Conservation (phyloP, 2,797 vertebrate genomes). For the Apogon talboti region DNA sequence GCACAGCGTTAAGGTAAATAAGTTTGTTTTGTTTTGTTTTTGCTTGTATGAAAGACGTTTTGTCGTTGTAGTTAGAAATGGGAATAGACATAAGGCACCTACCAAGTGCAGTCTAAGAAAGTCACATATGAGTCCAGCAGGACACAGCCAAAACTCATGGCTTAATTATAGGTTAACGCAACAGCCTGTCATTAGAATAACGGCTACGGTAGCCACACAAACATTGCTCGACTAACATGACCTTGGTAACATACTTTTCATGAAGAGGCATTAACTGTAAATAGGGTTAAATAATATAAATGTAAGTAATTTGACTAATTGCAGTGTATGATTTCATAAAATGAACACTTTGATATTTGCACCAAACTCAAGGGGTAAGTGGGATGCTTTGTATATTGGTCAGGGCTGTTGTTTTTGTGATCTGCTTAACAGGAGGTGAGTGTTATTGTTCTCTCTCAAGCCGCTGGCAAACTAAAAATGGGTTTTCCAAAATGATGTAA, state of each 20-base stretch:
- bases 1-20: conserved; percentile 91
- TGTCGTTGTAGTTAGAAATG: no score
- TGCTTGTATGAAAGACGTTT: no score
- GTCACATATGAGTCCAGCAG: neutral
- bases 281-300: neutral
- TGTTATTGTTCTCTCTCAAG: conserved; percentile 39
- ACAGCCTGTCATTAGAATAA: conserved; percentile 43
- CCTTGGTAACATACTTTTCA: conserved; percentile 13
- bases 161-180: conserved; percentile 7
- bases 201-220: conserved; percentile 15
- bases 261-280: neutral
- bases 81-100: no score
- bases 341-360: neutral
- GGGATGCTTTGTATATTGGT: conserved; percentile 10
- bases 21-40: no score
- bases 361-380: neutral
- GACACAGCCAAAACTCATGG: conserved; percentile 18
- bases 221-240: neutral
- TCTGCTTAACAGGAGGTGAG: conserved; percentile 26
- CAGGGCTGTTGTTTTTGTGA: conserved; percentile 27
- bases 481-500: conserved; percentile 48
- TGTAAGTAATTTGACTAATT: neutral
- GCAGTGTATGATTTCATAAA: neutral
- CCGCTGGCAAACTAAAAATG: conserved; percentile 17
- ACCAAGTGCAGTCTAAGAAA: neutral